phyloP scores from a whole-genome alignment of 2,797 vertebrate species.

The Trematomus bernacchii region DNA sequence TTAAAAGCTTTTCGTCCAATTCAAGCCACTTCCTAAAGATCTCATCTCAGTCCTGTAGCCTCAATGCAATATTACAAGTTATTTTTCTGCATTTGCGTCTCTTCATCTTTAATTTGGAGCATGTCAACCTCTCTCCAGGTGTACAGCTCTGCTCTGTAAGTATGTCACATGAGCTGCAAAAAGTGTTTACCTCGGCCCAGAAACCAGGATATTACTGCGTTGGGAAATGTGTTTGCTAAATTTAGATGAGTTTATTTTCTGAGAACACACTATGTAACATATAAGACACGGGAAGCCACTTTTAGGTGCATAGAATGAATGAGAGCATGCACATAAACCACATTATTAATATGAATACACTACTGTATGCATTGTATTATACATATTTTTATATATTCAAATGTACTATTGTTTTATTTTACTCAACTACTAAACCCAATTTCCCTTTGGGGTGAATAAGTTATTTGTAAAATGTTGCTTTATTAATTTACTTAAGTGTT shows the following conservation, averaged over 20 bases:
- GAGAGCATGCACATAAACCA: neutral
- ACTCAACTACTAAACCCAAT: no score
- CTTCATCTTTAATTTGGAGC: conserved; percentile 24
- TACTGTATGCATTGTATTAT: no score
- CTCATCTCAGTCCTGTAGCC: no score
- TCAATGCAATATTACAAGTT: no score
- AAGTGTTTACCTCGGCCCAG: conserved; percentile 36
- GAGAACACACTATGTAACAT: conserved; percentile 22
- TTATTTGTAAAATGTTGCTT: no score
- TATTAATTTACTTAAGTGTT: no score
- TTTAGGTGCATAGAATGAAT: conserved; percentile 26
- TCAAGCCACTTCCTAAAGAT: neutral
- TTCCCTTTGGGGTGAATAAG: no score
- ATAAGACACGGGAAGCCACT: conserved; percentile 22
- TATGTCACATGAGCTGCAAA: conserved; percentile 35
- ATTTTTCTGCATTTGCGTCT: conserved; percentile 20
- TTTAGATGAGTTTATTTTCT: conserved; percentile 39
- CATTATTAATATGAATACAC: no score
- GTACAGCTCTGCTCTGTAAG: conserved; percentile 27
- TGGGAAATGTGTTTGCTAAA: conserved; percentile 32
- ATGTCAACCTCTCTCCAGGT: conserved; percentile 20
- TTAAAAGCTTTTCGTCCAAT: conserved; percentile 4
- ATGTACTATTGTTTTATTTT: no score
- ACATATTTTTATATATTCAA: no score
- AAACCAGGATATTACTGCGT: conserved; percentile 36